Percentiles rank a stretch among this genome's conserved stretches.
Evolutionary conservation across 1,140 invertebrate species (phyloP).

Genomic region (Drosophila varians): DNA sequence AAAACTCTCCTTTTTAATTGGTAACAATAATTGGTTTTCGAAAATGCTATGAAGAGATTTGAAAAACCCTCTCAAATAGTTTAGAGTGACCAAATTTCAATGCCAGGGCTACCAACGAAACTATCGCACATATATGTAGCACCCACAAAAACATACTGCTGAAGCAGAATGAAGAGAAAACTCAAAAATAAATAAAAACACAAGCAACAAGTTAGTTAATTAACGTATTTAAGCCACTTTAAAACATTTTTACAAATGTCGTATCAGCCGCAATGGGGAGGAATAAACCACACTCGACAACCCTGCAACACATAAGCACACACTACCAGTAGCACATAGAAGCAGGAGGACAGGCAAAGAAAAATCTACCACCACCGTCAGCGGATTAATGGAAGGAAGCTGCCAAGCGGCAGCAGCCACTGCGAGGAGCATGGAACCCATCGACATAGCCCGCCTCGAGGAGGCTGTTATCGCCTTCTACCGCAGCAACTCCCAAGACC

Average conservation of each 20-base stretch:
- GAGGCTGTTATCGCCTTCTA: slow-evolving; percentile 80
- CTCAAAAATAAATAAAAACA: not conserved
- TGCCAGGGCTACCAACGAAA: not conserved
- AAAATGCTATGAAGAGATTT: no score
- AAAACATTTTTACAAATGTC: not conserved
- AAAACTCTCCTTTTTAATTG: no score
- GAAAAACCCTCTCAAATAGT: not conserved
- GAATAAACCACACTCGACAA: not conserved
- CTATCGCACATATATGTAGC: not conserved
- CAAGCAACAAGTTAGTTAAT: no score
- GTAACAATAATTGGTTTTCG: no score
- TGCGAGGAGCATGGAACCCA: slow-evolving; percentile 42
- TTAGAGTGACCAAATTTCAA: not conserved
- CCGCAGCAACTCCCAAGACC: slow-evolving; percentile 83
- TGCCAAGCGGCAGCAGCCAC: not conserved
- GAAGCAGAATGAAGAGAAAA: not conserved
- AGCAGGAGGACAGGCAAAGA: not conserved
- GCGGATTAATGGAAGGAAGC: not conserved
- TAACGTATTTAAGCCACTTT: not conserved
- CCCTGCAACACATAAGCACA: not conserved
- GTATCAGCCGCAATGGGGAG: not conserved
- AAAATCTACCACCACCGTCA: not conserved
- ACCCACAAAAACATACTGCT: not conserved
- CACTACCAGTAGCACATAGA: not conserved
- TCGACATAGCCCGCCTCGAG: slow-evolving; percentile 72